Evolutionary conservation across 2,113 vertebrate species (phyloP).

Genomic region (Sceloporus tristichus): DNA sequence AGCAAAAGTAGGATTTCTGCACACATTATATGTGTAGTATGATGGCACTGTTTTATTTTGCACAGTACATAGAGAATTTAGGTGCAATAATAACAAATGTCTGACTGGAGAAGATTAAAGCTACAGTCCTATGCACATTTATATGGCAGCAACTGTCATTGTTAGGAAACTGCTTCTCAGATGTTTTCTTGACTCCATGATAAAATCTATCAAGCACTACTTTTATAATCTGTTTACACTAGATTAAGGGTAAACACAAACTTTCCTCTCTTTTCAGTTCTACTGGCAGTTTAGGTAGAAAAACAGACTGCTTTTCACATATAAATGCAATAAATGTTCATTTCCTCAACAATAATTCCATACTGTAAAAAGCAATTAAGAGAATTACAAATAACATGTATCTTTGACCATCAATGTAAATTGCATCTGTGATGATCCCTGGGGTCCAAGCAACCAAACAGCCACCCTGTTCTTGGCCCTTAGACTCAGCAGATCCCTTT

Average conservation of each 20-base stretch:
- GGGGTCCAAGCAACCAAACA: no score
- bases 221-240: neutral
- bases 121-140: neutral
- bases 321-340: conserved; percentile 53
- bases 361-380: conserved; percentile 18
- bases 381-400: neutral
- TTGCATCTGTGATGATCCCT: neutral
- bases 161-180: neutral
- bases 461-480: no score
- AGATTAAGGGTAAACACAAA: conserved; percentile 1
- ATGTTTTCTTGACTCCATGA: neutral
- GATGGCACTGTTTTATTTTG: neutral
- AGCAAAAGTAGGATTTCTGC: neutral
- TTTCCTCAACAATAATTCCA: conserved; percentile 33
- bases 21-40: neutral
- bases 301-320: conserved; percentile 33
- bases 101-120: neutral
- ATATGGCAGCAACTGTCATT: neutral
- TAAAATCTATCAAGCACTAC: neutral
- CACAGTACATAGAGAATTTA: neutral
- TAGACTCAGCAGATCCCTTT: no score
- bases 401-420: neutral
- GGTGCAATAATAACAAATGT: neutral
- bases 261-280: conserved; percentile 49
- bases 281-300: conserved; percentile 1